Conservation (phyloP, 64 coral and sea anemone genomes). For the Montipora capricornis region DNA sequence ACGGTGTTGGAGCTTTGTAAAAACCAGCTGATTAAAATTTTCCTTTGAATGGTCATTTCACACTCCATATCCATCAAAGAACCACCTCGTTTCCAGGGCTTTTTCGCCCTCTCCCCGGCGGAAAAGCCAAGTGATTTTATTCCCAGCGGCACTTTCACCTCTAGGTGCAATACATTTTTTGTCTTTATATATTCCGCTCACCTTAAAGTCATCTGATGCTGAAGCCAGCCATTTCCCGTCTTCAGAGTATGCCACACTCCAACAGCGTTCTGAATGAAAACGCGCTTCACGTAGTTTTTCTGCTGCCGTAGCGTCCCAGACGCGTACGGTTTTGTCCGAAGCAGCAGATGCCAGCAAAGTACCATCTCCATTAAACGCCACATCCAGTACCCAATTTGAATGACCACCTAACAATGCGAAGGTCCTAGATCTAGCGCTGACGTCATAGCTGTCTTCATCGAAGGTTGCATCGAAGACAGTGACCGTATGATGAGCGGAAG, state of each 20-base stretch:
- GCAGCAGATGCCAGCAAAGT: conserved; percentile 42
- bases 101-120: too few species aligned
- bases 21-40: too few species aligned
- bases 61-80: too few species aligned
- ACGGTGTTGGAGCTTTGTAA: too few species aligned
- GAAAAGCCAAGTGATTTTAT: too few species aligned
- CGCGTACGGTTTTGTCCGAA: conserved; percentile 61
- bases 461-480: conserved; percentile 39
- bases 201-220: conserved; percentile 76
- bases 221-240: conserved; percentile 70
- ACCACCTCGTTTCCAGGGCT: too few species aligned
- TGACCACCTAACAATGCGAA: conserved; percentile 63
- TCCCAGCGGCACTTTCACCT: too few species aligned
- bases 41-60: too few species aligned
- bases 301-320: conserved; percentile 57
- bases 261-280: conserved; percentile 67
- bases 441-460: neutral
- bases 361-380: conserved; percentile 56
- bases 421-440: conserved; percentile 16
- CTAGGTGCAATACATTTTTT: neutral
- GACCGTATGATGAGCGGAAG: conserved; percentile 57
- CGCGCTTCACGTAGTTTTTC: conserved; percentile 64
- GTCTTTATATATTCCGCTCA: neutral
- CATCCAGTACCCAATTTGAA: conserved; percentile 59
- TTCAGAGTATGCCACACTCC: conserved; percentile 67